Evolutionary conservation across 2,888 invertebrate species (phyloP), one percentile per base, ranked within the genome.

Genomic region (Polietes domitor): DNA sequence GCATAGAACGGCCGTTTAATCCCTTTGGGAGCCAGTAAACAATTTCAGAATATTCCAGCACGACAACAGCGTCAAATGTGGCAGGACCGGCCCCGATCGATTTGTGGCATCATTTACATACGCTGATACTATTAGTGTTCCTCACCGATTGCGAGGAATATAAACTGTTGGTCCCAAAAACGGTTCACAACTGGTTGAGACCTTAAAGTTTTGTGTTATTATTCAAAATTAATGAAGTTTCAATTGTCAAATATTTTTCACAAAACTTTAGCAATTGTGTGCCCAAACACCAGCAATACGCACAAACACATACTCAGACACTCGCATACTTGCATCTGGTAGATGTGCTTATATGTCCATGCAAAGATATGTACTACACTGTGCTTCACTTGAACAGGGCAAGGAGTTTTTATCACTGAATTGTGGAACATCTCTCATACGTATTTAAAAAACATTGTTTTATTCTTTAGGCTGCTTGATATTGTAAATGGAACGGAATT

Each of bases 181-280:
- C 47, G 37, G 50, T 77, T 77, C 61, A 82, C 53, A 65, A 43
- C 32, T 73, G 55, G 70, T 58, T 12, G 37, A 17, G 17, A 61
- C 50, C 50, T 41, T 63, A 43, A 71, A 55, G 65, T 24, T 24
- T 71, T 50, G 21, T 28, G 41, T 74, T 68, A 78, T 81, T 76
- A 73, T 81, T 50, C 19, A 32, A 61, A 77, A 73, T 70, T 72
- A 81, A 78, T 78, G 65, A 76, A 77, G 68, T 77, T 68, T 47
- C 61, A 43, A 77, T 80, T 77, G 70, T 83, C 50, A 58, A 70
- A 70, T 63, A 74, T 68, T 53, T 79, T 75, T n/a, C 47, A 74
- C 58, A 21, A n/a, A 65, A 68, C 43, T 65, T 65, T 80, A 12
- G 28, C 15, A 53, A 72, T 65, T 53, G 3, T 43, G 24, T 63